Evolutionary conservation across 2,797 vertebrate genomes (phyloP), one percentile per base, ranked within the genome.

Genomic region (Spizella passerina): DNA sequence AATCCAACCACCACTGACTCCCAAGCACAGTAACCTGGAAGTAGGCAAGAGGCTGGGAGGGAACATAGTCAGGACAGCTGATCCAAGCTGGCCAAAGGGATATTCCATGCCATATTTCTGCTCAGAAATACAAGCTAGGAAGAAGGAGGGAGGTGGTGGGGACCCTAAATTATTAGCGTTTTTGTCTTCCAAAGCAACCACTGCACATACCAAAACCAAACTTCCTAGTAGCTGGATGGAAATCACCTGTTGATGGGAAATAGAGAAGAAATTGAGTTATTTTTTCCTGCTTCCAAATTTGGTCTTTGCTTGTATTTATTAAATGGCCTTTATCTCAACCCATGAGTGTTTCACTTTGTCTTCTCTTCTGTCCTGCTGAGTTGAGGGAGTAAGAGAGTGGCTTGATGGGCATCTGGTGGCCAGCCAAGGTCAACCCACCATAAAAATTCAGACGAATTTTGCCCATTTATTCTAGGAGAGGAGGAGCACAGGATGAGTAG

Each of bases 71-170:
- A 52, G n/a, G 29, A 36, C 15, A 23, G 38, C 19, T 32, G 71
- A 46, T 85, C 23, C 71, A 60, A 43, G 46, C 20, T 39, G 39
- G 19, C 38, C 46, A 46, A 46, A 46, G 29, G 12, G 5, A 44
- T 50, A n/a, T n/a, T 12, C n/a, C 12, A 16, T 20, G n/a, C 2
- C 10, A 16, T 44, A 17, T 12, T 68, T 60, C 46, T 38, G 19
- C 53, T 44, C 46, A 52, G 8, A 46, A 76, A 21, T 21, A 60
- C 52, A 60, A 44, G 23, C 29, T 6, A 20, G 9, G 29, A 20
- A 14, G n/a, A 44, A 38, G 15, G 12, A 52, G 8, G 23, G 38
- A 68, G 19, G 8, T 0, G 0, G 12, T 14, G 3, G 1, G n/a
- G n/a, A n/a, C n/a, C n/a, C n/a, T n/a, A n/a, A n/a, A 52, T 38